Evolutionary conservation across 2,797 vertebrate genomes (phyloP), one percentile per base, ranked within the genome.

Genomic region (Phalanger gymnotis): DNA sequence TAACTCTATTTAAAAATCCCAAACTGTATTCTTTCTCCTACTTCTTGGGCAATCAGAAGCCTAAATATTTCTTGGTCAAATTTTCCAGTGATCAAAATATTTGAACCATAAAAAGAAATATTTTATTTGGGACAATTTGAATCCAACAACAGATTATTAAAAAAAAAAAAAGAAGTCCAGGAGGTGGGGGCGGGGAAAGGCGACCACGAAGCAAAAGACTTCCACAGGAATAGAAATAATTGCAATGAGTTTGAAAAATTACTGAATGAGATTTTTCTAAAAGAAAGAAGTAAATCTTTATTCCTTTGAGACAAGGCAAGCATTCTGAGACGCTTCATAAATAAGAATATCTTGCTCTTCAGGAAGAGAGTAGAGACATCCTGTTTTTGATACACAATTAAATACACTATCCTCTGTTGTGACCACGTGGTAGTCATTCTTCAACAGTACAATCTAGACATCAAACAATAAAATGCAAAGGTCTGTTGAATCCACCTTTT

Each of bases 71-170:
- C 31, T 61, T 34, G 58, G 31, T 61, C 58, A 61, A 61, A 61
- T 92, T 92, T 93, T 31, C 53, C 57, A 97, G 40, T 52, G 96
- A 96, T 95, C 96, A 95, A 96, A 96, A 94, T 97, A 96, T 92
- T 93, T 96, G 92, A 96, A 95, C 90, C 97, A 96, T 95, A 95
- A 98, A 96, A 94, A 96, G 92, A 98, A 97, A 97, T 96, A 96
- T 58, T 98, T 98, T 98, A 98, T 98, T 98, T 87, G 92, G 93
- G 92, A 97, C 58, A 96, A 96, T 57, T 96, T 93, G 90, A 55
- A 95, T 96, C 91, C 91, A 96, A 96, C 58, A 61, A 61, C 58
- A 61, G 58, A 61, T 34, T 34, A 61, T 61, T 61, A 57, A 57
- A 61, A 56, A 56, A 61, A 34, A 34, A 61, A 56, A 56, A 61